Conservation (phyloP, 2,113 vertebrate genomes). For the Spilogale gracilis region DNA sequence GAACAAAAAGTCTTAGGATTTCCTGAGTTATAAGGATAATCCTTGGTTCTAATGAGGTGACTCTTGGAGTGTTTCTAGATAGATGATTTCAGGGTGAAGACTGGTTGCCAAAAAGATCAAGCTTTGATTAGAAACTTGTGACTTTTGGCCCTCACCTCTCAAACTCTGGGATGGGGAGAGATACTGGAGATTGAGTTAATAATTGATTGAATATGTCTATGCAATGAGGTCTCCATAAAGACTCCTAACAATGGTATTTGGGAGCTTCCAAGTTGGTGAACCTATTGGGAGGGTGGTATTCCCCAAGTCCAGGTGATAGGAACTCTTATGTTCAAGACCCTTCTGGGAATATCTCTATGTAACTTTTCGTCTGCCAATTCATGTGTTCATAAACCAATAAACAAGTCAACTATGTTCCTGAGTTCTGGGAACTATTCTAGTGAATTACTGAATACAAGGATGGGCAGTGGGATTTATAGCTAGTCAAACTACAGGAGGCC, state of each 20-base stretch:
- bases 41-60: background rate
- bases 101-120: background rate
- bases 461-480: background rate
- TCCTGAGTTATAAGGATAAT: background rate
- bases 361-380: background rate
- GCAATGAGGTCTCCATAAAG: background rate
- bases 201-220: background rate
- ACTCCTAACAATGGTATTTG: fast-evolving
- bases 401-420: background rate
- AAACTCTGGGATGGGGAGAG: background rate
- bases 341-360: fast-evolving
- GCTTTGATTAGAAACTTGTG: background rate
- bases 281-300: fast-evolving
- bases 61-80: background rate
- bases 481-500: background rate
- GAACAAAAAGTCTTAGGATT: background rate
- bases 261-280: background rate
- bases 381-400: background rate
- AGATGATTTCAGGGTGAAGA: background rate
- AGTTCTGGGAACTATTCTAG: background rate
- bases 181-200: background rate
- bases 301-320: background rate
- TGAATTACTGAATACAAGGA: background rate
- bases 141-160: background rate
- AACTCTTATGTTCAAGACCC: fast-evolving